Base-by-base conservation (phyloP, 2,797 vertebrate genomes). In the Acanthurus lineatus region DNA sequence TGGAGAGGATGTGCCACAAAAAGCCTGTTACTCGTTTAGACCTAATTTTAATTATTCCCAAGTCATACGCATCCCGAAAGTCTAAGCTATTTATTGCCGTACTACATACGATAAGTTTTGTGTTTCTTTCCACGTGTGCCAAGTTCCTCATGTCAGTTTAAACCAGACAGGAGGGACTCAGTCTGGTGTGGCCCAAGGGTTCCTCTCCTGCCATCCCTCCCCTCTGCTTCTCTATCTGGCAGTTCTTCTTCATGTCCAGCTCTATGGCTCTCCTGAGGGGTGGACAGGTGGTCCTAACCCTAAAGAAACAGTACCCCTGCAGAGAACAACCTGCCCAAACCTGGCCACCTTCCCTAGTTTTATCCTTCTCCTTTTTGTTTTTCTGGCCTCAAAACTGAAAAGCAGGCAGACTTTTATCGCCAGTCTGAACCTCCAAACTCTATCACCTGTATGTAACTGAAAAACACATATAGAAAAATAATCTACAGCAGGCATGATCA, bases 241-340 rank as follows among this genome's bases (percentile, higher is more conserved):
- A 74, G 38, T 82, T 56, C 68, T 32, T 81, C 53, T 60, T 79
- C 64, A 47, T 85, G 63, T 83, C 85, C 76, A 83, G 66, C 80
- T 90, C 85, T 67, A 16, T 45, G 47, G 49, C 59, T 84, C 79
- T 91, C 90, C 90, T 88, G 70, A 67, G 83, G 73, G 57, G 86
- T n/a, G 79, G 90, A 91, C 92, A 94, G 93, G 92, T 94, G 94
- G 89, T 84, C 83, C 79, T 69, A 73, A 85, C 85, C 90, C 85
- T 85, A 72, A 79, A 84, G 88, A 90, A 86, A 82, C 68, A 16
- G 49, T 72, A 60, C 72, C 80, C 89, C 88, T 64, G 71, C 72
- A 62, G 89, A 80, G 82, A 89, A 56, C 82, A 92, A 84, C 86
- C 89, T 91, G 83, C 78, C 74, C 45, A 53, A 72, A 53, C 68